Base-by-base conservation (phyloP, 2,113 vertebrate genomes). In the Strigops habroptila region DNA sequence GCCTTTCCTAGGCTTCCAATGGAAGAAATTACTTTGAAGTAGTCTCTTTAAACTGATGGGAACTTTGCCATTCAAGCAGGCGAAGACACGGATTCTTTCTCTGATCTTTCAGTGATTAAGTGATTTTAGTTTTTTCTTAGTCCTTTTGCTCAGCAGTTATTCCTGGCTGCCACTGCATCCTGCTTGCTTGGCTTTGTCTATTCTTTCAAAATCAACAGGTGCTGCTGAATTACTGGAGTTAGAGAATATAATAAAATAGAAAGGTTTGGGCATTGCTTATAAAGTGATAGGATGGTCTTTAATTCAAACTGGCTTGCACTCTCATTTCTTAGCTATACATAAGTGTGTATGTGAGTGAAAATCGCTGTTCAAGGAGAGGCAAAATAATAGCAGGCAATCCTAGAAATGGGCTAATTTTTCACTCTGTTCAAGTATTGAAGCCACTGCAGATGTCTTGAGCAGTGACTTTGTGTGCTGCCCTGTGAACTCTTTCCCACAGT, bases 151-250 rank as follows among this genome's bases (percentile, higher is more conserved):
- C 60, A 83, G 85, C 85, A 83, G 30, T 78, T 94, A 67, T 37
- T 83, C 27, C 64, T 95, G 88, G 68, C 85, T 91, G 37, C 17
- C 6, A 8, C 37, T 79, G 62, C 90, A 48, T 91, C 65, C 69
- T 78, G 39, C 76, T 84, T 65, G 7, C 71, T 86, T 90, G 75
- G 76, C 69, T 70, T 64, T 82, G 73, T 63, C 77, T 17, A 8
- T 62, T 91, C 70, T 93, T 84, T 86, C 57, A 86, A 79, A 93
- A 93, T 94, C 93, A 92, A 76, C 86, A 86, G 44, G 23, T 4
- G 6, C 57, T 79, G 44, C 44, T 94, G 52, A 71, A 86, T 75
- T 67, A 79, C 48, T 83, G 68, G 21, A 67, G 18, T 39, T 68
- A 2, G 28, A 92, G 35, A 84, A 75, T 37, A 43, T 74, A 89